phyloP scores from a whole-genome alignment of 2,113 vertebrate genomes.

The Trichechus manatus region DNA sequence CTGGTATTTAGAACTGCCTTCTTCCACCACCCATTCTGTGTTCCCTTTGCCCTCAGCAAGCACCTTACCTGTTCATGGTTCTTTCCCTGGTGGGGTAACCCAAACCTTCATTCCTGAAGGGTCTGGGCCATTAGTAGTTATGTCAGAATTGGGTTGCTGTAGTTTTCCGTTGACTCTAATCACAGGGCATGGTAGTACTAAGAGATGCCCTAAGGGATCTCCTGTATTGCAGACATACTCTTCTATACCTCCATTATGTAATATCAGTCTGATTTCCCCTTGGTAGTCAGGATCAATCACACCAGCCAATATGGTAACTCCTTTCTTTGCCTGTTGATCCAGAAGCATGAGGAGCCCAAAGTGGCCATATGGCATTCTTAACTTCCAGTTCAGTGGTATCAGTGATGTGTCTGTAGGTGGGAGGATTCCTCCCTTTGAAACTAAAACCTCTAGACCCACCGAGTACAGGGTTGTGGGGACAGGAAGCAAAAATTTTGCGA shows the following conservation, averaged over 20 bases:
- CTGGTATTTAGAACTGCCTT: background rate
- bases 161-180: background rate
- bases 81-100: background rate
- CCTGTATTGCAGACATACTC: background rate
- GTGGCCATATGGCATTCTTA: background rate
- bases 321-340: background rate
- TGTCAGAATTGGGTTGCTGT: background rate
- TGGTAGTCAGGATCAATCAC: background rate
- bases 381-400: background rate
- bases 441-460: background rate
- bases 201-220: background rate
- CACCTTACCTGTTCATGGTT: background rate
- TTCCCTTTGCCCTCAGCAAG: background rate
- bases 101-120: background rate
- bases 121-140: background rate
- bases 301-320: background rate
- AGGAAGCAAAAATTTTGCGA: background rate
- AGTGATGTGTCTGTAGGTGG: background rate
- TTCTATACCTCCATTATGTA: background rate
- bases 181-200: background rate
- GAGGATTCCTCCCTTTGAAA: background rate
- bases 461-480: background rate
- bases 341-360: background rate
- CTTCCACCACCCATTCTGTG: background rate
- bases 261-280: background rate